These are phyloP conservation scores for Arion vulgaris DNA, from an alignment of 1,140 invertebrate species.

Conservation along the genomic window DNA sequence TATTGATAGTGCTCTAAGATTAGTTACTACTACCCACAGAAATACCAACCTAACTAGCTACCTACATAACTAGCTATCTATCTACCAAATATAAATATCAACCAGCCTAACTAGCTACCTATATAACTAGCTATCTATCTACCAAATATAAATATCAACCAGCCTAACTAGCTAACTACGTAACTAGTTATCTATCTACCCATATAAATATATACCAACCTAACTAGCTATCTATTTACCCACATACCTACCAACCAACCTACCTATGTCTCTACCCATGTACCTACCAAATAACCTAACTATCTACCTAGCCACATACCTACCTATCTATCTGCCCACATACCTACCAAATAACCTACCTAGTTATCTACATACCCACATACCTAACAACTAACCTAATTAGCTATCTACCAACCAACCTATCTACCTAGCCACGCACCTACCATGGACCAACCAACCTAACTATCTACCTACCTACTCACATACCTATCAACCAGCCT, in stretches of 20 bases:
- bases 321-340: background rate
- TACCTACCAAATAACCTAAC: background rate
- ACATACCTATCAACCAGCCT: too few relatives aligned
- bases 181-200: background rate
- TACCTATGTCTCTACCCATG: background rate
- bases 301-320: background rate
- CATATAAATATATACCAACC: background rate
- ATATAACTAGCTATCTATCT: background rate
- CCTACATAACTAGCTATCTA: background rate
- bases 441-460: too few relatives aligned
- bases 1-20: too few relatives aligned
- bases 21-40: too few relatives aligned
- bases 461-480: too few relatives aligned
- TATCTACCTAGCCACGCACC: background rate
- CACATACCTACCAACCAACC: background rate
- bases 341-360: background rate
- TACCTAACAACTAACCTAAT: background rate
- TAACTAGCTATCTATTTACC: background rate
- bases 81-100: too few relatives aligned
- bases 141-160: background rate
- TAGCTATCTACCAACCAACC: background rate
- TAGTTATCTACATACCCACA: background rate
- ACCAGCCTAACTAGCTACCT: background rate
- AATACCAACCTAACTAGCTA: background rate
- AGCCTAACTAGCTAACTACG: too few relatives aligned